Conservation (phyloP, 2,888 invertebrate genomes). For the Trypoxylon attenuatum region DNA sequence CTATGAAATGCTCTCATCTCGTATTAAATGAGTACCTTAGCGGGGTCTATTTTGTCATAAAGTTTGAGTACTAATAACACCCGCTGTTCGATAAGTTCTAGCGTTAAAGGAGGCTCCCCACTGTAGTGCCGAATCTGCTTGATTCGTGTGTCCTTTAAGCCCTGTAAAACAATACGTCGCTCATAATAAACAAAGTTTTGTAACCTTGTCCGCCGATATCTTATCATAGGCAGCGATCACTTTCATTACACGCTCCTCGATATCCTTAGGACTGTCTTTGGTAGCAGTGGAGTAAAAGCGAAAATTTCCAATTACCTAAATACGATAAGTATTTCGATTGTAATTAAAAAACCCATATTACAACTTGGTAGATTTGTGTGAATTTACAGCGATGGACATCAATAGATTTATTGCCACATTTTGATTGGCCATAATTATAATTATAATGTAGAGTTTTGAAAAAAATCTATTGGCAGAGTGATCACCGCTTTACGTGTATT, state of each 20-base stretch:
- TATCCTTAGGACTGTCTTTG: constrained; percentile 79
- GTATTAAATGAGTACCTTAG: constrained; percentile 83
- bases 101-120: constrained; percentile 84
- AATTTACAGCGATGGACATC: no score
- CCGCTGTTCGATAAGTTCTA: constrained; percentile 90
- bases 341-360: no score
- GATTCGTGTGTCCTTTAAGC: constrained; percentile 78
- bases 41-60: constrained; percentile 96
- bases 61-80: constrained; percentile 96
- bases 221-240: constrained; percentile 93
- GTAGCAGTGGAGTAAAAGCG: constrained; percentile 72
- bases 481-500: neutral
- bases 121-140: constrained; percentile 82
- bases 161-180: constrained; percentile 78
- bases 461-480: no score
- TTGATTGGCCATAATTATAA: no score
- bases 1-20: constrained; percentile 17
- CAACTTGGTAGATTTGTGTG: no score
- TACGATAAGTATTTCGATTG: no score
- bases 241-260: constrained; percentile 89
- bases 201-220: constrained; percentile 89
- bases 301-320: constrained; percentile 33
- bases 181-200: constrained; percentile 67
- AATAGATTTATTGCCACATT: no score
- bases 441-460: no score